phyloP scores from a whole-genome alignment of 2,888 invertebrate genomes.

The Zeuzera pyrina region DNA sequence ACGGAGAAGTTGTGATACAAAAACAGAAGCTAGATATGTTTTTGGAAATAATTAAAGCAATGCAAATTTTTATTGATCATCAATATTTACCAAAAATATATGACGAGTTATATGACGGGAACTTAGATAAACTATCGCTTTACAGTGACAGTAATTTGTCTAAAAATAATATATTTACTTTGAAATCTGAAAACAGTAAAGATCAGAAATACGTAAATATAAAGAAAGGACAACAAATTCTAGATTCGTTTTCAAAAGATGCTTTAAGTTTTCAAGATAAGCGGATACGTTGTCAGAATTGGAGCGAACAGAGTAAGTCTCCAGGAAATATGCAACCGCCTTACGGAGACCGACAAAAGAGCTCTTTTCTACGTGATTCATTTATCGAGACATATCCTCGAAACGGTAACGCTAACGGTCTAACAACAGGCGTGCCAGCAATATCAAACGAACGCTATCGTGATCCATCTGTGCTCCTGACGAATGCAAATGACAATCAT shows the following conservation, averaged over 20 bases:
- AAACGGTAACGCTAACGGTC: constrained; percentile 63
- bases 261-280: constrained; percentile 28
- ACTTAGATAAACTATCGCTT: constrained; percentile 7
- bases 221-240: constrained; percentile 27
- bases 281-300: constrained; percentile 27
- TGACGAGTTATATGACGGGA: constrained; percentile 16
- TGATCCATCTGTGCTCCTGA: constrained; percentile 46
- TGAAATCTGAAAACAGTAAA: constrained; percentile 20
- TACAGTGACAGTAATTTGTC: constrained; percentile 15
- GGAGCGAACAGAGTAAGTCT: constrained; percentile 29
- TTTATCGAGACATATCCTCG: constrained; percentile 61
- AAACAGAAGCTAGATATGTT: constrained; percentile 72
- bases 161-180: constrained; percentile 23
- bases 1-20: constrained; percentile 76
- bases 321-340: constrained; percentile 43
- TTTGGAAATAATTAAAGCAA: constrained; percentile 66
- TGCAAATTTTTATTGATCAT: constrained; percentile 53
- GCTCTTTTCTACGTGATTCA: constrained; percentile 59
- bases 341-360: constrained; percentile 49
- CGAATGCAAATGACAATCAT: constrained; percentile 56
- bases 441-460: constrained; percentile 60
- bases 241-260: constrained; percentile 25
- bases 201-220: constrained; percentile 29
- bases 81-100: constrained; percentile 29
- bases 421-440: constrained; percentile 52